Evolutionary conservation across 2,113 vertebrate genomes (phyloP).

Genomic region (Thalassoma bifasciatum): DNA sequence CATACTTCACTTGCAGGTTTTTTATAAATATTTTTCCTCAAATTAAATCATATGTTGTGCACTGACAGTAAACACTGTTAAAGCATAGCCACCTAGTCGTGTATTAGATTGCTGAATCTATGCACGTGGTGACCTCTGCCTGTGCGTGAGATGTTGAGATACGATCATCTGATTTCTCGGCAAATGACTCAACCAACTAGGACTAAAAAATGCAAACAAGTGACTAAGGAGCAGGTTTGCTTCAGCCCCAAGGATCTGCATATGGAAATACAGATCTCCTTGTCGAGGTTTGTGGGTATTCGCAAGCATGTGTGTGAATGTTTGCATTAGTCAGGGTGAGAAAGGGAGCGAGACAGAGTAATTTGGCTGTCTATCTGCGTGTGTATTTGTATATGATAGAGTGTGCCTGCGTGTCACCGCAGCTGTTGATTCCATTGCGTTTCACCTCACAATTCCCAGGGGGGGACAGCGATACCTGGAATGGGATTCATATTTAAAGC

Average conservation of each 20-base stretch:
- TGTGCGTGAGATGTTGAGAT: conserved; percentile 55
- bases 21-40: neutral
- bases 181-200: conserved; percentile 61
- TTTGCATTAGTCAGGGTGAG: conserved; percentile 50
- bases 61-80: conserved; percentile 44
- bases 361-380: conserved; percentile 47
- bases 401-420: conserved; percentile 13
- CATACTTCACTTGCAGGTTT: conserved; percentile 17
- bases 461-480: conserved; percentile 48
- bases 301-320: conserved; percentile 13
- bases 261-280: conserved; percentile 62
- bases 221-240: conserved; percentile 38
- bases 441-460: conserved; percentile 39
- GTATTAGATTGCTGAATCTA: conserved; percentile 32
- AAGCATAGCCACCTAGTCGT: conserved; percentile 21
- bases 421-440: conserved; percentile 64
- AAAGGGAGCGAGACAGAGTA: conserved; percentile 22
- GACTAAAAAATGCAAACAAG: conserved; percentile 75
- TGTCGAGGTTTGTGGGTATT: conserved; percentile 32
- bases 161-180: conserved; percentile 60
- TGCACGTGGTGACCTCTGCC: conserved; percentile 5
- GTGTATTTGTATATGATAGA: conserved; percentile 15
- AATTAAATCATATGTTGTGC: conserved; percentile 18
- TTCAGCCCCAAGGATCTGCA: conserved; percentile 51
- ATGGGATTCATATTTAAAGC: conserved; percentile 60